Evolutionary conservation across 2,113 vertebrate species (phyloP).

Genomic region (Callorhinus ursinus): DNA sequence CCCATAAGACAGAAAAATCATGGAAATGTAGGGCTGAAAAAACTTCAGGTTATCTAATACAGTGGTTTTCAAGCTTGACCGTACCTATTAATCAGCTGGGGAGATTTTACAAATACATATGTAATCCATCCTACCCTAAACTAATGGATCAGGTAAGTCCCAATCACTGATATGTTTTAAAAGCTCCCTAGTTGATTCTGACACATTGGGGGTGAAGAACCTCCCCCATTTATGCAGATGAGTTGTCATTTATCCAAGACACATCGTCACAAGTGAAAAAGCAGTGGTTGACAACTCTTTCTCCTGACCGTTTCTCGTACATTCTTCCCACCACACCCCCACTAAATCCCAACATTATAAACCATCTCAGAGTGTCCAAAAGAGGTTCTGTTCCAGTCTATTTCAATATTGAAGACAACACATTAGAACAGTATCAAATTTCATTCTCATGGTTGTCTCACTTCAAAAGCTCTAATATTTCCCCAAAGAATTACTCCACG

Average conservation of each 20-base stretch:
- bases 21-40: neutral
- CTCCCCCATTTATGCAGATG: neutral
- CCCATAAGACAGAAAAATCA: neutral
- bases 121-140: rapidly evolving
- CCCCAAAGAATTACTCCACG: slow-evolving; percentile 46
- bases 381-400: neutral
- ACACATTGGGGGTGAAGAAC: neutral
- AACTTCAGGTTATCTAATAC: neutral
- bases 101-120: neutral
- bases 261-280: neutral
- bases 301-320: neutral
- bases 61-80: neutral
- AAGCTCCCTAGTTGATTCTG: neutral
- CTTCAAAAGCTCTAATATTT: slow-evolving; percentile 66
- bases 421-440: neutral
- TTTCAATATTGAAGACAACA: neutral
- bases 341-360: neutral
- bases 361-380: neutral
- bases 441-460: neutral
- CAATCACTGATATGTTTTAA: neutral
- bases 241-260: neutral
- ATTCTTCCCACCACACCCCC: neutral
- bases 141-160: neutral
- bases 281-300: neutral
- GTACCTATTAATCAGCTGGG: neutral